Evolutionary conservation across 2,113 vertebrate genomes (phyloP).

Genomic region (Gila orcuttii): DNA sequence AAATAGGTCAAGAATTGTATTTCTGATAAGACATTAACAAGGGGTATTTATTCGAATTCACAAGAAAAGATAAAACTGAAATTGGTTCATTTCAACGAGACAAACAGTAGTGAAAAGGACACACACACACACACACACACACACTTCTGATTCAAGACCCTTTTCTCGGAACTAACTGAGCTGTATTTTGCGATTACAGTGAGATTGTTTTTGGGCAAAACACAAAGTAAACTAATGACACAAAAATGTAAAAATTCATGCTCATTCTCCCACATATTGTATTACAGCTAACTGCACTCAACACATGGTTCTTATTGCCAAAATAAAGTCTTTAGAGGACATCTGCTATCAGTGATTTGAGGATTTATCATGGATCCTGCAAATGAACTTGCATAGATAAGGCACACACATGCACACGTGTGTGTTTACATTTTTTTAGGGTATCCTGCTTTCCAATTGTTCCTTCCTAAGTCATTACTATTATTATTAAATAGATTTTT

Average conservation of each 20-base stretch:
- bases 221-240: too few relatives aligned
- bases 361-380: background rate
- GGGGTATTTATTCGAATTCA: background rate
- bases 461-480: background rate
- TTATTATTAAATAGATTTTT: background rate
- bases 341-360: background rate
- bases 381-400: background rate
- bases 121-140: too few relatives aligned
- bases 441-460: background rate
- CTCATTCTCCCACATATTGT: background rate
- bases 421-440: background rate
- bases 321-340: slow-evolving; percentile 21
- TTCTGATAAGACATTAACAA: slow-evolving; percentile 2
- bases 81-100: background rate
- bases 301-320: background rate
- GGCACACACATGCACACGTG: background rate
- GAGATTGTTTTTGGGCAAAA: too few relatives aligned
- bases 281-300: background rate
- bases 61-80: background rate
- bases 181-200: background rate
- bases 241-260: background rate
- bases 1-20: slow-evolving; percentile 10
- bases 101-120: slow-evolving; percentile 2
- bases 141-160: background rate
- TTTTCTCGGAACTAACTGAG: background rate